These are phyloP conservation scores for Lithobius niger DNA, from an alignment of 1,140 invertebrate genomes.

Conservation along the genomic window DNA sequence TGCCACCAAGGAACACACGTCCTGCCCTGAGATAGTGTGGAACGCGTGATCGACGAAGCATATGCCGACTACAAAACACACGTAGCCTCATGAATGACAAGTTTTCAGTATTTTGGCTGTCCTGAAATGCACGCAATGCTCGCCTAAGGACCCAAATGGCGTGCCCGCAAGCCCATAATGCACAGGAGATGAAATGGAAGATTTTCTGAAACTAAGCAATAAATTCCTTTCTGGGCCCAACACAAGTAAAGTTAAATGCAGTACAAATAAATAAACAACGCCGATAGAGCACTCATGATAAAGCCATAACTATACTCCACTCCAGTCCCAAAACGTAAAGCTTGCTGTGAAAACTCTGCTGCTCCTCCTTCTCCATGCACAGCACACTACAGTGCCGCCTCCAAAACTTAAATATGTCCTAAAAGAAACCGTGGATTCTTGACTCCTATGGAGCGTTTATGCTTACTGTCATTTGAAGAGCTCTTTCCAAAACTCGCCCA, in stretches of 20 bases:
- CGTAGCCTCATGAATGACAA: too few species aligned
- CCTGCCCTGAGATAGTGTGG: too few species aligned
- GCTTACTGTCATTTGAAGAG: too few species aligned
- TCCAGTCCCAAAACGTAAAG: not conserved
- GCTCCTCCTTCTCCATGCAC: not conserved
- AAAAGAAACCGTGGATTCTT: not conserved
- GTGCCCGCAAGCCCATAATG: too few species aligned
- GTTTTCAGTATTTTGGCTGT: too few species aligned
- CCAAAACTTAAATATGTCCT: not conserved
- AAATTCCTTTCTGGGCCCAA: not conserved
- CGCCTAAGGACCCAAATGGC: too few species aligned
- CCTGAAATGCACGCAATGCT: too few species aligned
- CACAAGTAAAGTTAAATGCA: not conserved
- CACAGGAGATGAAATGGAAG: not conserved
- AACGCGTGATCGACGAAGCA: too few species aligned
- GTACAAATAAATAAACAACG: not conserved
- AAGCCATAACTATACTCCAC: not conserved
- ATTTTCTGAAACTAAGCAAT: not conserved
- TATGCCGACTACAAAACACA: too few species aligned
- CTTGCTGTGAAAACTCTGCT: not conserved
- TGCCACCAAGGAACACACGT: too few species aligned
- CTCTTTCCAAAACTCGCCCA: too few species aligned
- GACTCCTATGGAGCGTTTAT: not conserved
- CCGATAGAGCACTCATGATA: not conserved
- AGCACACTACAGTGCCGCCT: not conserved